Evolutionary conservation across 2,113 vertebrate genomes (phyloP).

Genomic region (Mandrillus leucophaeus): DNA sequence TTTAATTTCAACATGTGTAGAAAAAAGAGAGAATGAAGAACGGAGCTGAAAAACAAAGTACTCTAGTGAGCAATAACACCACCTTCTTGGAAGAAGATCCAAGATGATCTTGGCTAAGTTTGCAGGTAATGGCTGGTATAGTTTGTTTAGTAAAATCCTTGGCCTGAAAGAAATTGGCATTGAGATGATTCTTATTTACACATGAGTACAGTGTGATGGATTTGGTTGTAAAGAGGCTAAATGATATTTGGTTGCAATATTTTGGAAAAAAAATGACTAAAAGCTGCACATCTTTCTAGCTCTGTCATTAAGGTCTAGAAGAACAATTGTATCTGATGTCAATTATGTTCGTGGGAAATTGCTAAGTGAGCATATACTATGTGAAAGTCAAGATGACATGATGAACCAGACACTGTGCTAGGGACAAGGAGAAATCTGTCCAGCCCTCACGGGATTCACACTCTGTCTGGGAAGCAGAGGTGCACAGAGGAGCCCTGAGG

Average conservation of each 20-base stretch:
- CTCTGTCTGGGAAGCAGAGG: not conserved
- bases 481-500: not conserved
- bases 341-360: not conserved
- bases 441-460: not conserved
- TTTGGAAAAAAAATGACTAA: not conserved
- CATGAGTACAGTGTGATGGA: not conserved
- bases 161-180: not conserved
- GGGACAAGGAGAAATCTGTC: not conserved
- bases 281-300: not conserved
- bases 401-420: not conserved
- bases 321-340: not conserved
- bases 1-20: not conserved
- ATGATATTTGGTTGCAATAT: not conserved
- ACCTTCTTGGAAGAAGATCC: not conserved
- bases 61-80: not conserved
- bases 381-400: not conserved
- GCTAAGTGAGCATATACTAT: not conserved
- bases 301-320: not conserved
- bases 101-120: not conserved
- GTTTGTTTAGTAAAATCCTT: not conserved
- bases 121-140: not conserved
- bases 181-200: not conserved
- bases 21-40: constrained; percentile 13
- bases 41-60: not conserved
- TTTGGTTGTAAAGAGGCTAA: not conserved